Conservation (phyloP, 2,797 vertebrate genomes). For the Leucoraja ocellata region DNA sequence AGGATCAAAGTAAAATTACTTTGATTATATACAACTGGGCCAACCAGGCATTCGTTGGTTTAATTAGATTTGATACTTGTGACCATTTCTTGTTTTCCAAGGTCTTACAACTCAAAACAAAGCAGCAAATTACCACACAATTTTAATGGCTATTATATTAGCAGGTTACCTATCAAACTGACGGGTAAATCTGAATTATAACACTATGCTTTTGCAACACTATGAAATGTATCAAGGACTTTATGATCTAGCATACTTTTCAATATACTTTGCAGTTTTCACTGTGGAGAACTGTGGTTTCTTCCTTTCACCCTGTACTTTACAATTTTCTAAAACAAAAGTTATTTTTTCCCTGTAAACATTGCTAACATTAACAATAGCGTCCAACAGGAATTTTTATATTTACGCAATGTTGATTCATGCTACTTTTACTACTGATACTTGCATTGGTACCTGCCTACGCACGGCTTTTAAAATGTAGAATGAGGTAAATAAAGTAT, state of each 20-base stretch:
- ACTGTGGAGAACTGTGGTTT: slow-evolving; percentile 33
- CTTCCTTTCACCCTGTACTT: slow-evolving; percentile 32
- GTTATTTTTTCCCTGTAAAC: slow-evolving; percentile 27
- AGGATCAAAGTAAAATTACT: slow-evolving; percentile 32
- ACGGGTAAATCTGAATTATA: slow-evolving; percentile 32
- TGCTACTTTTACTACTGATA: slow-evolving; percentile 34
- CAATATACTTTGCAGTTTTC: slow-evolving; percentile 18
- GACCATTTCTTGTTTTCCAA: not conserved
- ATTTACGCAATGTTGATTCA: slow-evolving; percentile 20
- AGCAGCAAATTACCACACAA: slow-evolving; percentile 29
- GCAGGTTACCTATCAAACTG: not conserved
- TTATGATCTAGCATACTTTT: slow-evolving; percentile 22
- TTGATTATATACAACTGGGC: slow-evolving; percentile 28
- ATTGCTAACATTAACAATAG: slow-evolving; percentile 1
- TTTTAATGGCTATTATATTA: slow-evolving; percentile 32
- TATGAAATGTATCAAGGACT: slow-evolving; percentile 11
- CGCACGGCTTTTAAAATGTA: slow-evolving; percentile 30
- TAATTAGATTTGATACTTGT: slow-evolving; percentile 24
- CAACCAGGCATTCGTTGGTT: slow-evolving; percentile 3
- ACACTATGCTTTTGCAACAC: slow-evolving; percentile 37
- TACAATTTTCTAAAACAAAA: slow-evolving; percentile 19
- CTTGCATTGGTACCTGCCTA: slow-evolving; percentile 36
- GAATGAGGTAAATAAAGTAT: slow-evolving; percentile 37
- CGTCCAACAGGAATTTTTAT: slow-evolving; percentile 7
- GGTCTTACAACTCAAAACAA: slow-evolving; percentile 10